Evolutionary conservation across 2,797 vertebrate species (phyloP).

Genomic region (Pampus argenteus): DNA sequence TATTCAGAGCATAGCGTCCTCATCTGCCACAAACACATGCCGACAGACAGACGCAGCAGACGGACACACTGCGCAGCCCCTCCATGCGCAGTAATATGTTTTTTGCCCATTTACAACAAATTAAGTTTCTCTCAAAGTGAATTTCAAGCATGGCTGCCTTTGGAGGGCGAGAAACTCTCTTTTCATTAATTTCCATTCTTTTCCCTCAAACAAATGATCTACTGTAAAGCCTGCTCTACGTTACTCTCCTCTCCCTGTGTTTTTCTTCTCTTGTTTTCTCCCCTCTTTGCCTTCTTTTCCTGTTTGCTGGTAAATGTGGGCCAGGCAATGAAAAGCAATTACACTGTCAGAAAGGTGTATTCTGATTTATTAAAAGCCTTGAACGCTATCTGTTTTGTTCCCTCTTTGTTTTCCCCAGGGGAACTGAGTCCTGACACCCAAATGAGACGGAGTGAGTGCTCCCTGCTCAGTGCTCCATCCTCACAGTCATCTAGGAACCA

Average conservation of each 20-base stretch:
- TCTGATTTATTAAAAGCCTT: conserved; percentile 96
- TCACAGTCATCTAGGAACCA: conserved; percentile 68
- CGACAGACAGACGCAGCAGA: conserved; percentile 77
- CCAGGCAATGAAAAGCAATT: conserved; percentile 93
- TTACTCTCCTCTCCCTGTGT: conserved; percentile 72
- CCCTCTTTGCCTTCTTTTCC: conserved; percentile 63
- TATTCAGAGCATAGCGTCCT: conserved; percentile 84
- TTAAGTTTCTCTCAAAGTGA: conserved; percentile 98
- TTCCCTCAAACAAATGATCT: conserved; percentile 91
- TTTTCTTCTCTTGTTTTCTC: conserved; percentile 61
- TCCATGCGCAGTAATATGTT: conserved; percentile 91
- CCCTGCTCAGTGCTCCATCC: conserved; percentile 68
- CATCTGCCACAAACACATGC: conserved; percentile 80
- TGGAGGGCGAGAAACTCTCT: conserved; percentile 93
- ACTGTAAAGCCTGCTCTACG: conserved; percentile 90
- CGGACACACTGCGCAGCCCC: conserved; percentile 75
- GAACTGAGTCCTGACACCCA: conserved; percentile 79
- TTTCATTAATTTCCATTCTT: conserved; percentile 97
- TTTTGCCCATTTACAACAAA: conserved; percentile 98
- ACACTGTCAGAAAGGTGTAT: conserved; percentile 95
- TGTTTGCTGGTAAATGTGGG: conserved; percentile 86
- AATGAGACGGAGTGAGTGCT: conserved; percentile 81
- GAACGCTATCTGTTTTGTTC: conserved; percentile 91
- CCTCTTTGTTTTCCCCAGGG: conserved; percentile 76
- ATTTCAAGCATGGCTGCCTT: conserved; percentile 97